Percentiles rank a stretch among this genome's conserved stretches.
Conservation (phyloP, 2,113 vertebrate species). For the Theropithecus gelada region DNA sequence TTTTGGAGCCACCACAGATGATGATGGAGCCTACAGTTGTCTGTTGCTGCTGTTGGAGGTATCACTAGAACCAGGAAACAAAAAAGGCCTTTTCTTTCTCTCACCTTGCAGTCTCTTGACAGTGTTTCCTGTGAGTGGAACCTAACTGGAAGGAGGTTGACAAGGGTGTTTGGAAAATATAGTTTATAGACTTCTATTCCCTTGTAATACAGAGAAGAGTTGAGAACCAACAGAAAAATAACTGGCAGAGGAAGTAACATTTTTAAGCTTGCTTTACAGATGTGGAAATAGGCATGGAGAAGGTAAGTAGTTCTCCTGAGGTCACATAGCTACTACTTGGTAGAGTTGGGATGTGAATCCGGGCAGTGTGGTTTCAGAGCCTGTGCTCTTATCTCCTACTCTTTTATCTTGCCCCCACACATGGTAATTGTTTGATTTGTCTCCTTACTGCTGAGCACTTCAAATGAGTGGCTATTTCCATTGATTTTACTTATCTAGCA, state of each 20-base stretch:
- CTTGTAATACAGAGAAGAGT: neutral
- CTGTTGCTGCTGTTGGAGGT: neutral
- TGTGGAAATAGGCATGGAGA: neutral
- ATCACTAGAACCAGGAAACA: neutral
- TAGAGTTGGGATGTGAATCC: neutral
- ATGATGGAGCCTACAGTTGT: neutral
- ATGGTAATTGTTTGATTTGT: neutral
- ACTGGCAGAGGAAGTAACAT: neutral
- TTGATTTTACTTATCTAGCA: conserved; percentile 36
- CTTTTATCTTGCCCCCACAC: conserved; percentile 4
- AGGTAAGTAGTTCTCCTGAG: neutral
- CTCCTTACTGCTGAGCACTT: neutral
- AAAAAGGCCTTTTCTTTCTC: neutral
- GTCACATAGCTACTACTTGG: neutral
- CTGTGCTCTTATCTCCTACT: neutral
- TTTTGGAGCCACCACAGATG: conserved; percentile 27
- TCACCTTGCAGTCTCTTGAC: neutral
- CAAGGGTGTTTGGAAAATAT: neutral
- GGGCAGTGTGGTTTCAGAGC: neutral
- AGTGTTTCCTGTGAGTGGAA: neutral
- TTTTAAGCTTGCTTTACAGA: neutral
- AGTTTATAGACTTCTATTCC: neutral
- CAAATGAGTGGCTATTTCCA: neutral
- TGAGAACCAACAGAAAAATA: neutral
- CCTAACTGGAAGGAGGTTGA: neutral